Base-by-base conservation (phyloP, 1,140 invertebrate species). In the Cotesia vestalis region DNA sequence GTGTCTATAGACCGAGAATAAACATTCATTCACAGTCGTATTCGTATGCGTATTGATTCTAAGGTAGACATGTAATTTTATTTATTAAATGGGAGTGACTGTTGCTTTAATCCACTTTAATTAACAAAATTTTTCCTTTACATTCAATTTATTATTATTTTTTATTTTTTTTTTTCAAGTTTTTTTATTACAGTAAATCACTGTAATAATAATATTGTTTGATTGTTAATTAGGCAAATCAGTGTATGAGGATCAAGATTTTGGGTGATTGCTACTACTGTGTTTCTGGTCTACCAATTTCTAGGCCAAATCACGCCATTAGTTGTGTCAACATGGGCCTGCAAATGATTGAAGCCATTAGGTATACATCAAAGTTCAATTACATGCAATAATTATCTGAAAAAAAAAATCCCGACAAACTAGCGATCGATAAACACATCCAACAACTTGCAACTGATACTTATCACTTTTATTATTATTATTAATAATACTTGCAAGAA, bases 311-410 rank as follows among this genome's bases (percentile, higher is more conserved):
- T 88, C 96, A 98, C 80, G 96, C 96, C 1, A 94, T 94, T 80
- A 98, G 97, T 86, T 98, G 96, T 80, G 96, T 98, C 73, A 96
- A 96, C 78, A 98, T 98, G 96, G 97, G 96, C 1, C 86, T 98
- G 59, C 93, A 96, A 84, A 98, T 98, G 96, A 98, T 98, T 73
- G 94, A 97, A 78, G 95, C 96, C 36, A 98, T 99, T 79, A 91
- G 94, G 94, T 96, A 86, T 77, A 53, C 6, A 8, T 59, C 11
- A 51, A 75, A 8, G 20, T 14, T 2, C n/a, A 20, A 8, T 46
- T 34, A n/a, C 8, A 51, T 51, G 35, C 12, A 60, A 38, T 71
- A 73, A 73, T 69, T 36, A 46, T 20, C 53, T 55, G 0, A 40
- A 9, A 46, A 46, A 46, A 46, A 4, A 46, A 46, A 46, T 8